Base-by-base conservation (phyloP, 2,797 vertebrate species). In the Neoniphon sammara region DNA sequence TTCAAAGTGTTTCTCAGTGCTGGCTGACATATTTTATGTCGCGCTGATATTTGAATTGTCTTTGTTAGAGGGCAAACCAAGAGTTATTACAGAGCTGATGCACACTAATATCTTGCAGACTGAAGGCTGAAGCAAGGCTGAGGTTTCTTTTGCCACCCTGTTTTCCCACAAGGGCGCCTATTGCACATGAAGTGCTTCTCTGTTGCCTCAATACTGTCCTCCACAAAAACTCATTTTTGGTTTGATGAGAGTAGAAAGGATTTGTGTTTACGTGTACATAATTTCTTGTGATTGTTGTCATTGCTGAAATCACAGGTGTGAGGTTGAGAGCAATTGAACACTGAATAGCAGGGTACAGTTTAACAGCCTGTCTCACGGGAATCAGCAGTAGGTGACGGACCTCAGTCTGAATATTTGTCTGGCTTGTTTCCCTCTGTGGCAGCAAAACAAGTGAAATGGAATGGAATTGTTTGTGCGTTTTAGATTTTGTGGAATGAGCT, bases 361-460 rank as follows among this genome's bases (percentile, higher is more conserved):
- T 55, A 27, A 23, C 14, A 15, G 25, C 53, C 30, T 14, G 23
- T 30, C 15, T 55, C 23, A 55, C 30, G 53, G 50, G 50, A 23
- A 21, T 20, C 50, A 52, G 4, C 20, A 21, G 50, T 8, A 18
- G n/a, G 47, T 49, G n/a, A 23, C 11, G 7, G 50, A 21, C 50
- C 50, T 25, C 21, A 8, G 30, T 36, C 17, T 36, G 31, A 18
- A 18, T 7, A n/a, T 18, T 58, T 17, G 31, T 34, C 31, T n/a
- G 15, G 17, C 56, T 12, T 21, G 0, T 49, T 73, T 81, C 39
- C 10, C 27, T 49, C 20, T 39, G n/a, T 55, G 47, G 71, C 10
- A 56, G 44, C 18, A 72, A 66, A 50, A 62, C 9, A 59, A 66
- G 76, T 65, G 11, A 34, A 47, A 71, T 4, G 0, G 12, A 63